Conservation (phyloP, 92 coral and sea anemone species). For the Diadumene lineata region DNA sequence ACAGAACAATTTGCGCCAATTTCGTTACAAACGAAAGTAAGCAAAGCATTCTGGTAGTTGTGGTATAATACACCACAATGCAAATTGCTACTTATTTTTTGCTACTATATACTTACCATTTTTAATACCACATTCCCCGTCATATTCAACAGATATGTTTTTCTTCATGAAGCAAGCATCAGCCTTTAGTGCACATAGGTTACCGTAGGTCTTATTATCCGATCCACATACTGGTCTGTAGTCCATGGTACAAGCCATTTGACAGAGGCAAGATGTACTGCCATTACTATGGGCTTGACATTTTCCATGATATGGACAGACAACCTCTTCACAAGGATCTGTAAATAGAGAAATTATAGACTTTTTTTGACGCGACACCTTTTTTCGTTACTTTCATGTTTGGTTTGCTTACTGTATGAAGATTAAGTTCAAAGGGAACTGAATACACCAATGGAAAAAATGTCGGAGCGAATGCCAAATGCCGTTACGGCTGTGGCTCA, state of each 20-base stretch:
- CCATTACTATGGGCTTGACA: slow-evolving; percentile 46
- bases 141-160: slow-evolving; percentile 37
- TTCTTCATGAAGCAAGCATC: slow-evolving; percentile 33
- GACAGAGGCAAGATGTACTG: slow-evolving; percentile 67
- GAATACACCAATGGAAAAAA: too few species aligned
- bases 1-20: too few species aligned
- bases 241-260: slow-evolving; percentile 35
- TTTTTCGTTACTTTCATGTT: too few species aligned
- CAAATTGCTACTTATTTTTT: too few species aligned
- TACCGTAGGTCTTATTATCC: slow-evolving; percentile 50
- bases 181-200: slow-evolving; percentile 40
- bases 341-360: not conserved
- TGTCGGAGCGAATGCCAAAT: too few species aligned
- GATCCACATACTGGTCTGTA: slow-evolving; percentile 68
- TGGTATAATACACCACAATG: too few species aligned
- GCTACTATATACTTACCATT: not conserved
- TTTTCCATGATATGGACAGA: slow-evolving; percentile 11
- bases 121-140: slow-evolving; percentile 60
- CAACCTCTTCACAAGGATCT: slow-evolving; percentile 17
- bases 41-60: too few species aligned
- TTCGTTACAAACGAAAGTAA: too few species aligned
- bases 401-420: too few species aligned
- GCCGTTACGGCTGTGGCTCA: too few species aligned
- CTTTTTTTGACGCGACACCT: too few species aligned
- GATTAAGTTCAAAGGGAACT: too few species aligned